Evolutionary conservation across 1,140 invertebrate genomes (phyloP).

Genomic region (Hylaeus anthracinus): DNA sequence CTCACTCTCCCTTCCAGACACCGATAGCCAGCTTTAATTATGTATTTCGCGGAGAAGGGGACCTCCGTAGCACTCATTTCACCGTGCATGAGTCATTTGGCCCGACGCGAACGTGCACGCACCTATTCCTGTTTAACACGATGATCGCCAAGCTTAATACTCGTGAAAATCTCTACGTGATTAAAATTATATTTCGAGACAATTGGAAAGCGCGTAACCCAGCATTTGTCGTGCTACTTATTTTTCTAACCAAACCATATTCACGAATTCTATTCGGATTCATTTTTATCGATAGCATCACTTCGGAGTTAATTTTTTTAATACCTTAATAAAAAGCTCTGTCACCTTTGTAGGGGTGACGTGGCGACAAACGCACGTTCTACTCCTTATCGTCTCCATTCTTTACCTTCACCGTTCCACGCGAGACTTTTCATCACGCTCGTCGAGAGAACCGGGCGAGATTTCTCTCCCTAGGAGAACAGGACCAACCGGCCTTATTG

Average conservation of each 20-base stretch:
- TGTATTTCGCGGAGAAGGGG: conserved; percentile 44
- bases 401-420: conserved; percentile 35
- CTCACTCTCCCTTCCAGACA: neutral
- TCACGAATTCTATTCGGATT: too few relatives aligned
- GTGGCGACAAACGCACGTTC: conserved; percentile 36
- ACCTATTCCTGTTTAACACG: neutral
- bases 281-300: too few relatives aligned
- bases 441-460: conserved; percentile 13
- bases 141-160: too few relatives aligned
- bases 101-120: conserved; percentile 27
- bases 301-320: too few relatives aligned
- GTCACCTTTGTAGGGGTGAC: too few relatives aligned
- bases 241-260: too few relatives aligned
- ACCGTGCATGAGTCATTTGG: conserved; percentile 50
- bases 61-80: conserved; percentile 38
- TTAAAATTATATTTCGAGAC: too few relatives aligned
- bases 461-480: neutral
- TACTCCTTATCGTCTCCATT: conserved; percentile 57
- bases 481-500: conserved; percentile 15
- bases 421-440: conserved; percentile 16
- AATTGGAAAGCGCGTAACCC: too few relatives aligned
- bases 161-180: too few relatives aligned
- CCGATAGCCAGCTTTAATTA: conserved; percentile 51
- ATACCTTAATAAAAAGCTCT: too few relatives aligned
- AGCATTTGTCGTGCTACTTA: too few relatives aligned